Evolutionary conservation across 2,797 vertebrate genomes (phyloP).

Genomic region (Crypturellus tataupa): DNA sequence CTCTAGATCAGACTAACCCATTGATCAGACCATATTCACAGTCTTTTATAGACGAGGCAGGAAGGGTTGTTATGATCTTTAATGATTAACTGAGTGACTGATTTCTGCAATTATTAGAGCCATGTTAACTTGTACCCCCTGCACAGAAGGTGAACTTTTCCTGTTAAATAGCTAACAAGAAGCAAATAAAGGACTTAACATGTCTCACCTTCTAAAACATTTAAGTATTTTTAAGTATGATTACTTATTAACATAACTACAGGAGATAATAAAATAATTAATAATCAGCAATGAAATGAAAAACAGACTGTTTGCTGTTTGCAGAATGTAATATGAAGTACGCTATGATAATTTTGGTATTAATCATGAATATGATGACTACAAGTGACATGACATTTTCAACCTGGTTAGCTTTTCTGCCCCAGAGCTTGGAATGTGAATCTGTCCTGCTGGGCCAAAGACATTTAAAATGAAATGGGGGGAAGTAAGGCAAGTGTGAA

Average conservation of each 20-base stretch:
- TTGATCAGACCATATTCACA: not conserved
- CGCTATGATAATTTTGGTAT: not conserved
- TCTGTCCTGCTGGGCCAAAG: not conserved
- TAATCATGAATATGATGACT: constrained; percentile 6
- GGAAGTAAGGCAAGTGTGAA: not conserved
- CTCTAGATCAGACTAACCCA: not conserved
- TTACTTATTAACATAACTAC: constrained; percentile 25
- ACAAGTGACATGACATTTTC: not conserved
- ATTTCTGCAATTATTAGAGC: not conserved
- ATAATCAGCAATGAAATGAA: constrained; percentile 23
- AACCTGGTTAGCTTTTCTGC: not conserved
- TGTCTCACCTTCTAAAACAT: constrained; percentile 22
- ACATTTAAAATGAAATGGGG: not conserved
- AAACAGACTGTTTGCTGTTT: not conserved
- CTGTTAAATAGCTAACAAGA: not conserved
- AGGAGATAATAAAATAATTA: constrained; percentile 56
- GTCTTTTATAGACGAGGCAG: not conserved
- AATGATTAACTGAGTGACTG: not conserved
- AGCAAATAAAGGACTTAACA: constrained; percentile 7
- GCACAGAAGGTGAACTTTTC: not conserved
- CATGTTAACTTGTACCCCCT: not conserved
- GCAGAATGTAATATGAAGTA: not conserved
- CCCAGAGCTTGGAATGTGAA: not conserved
- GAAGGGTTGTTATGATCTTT: not conserved
- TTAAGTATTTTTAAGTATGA: constrained; percentile 20